Percentiles rank a stretch among this genome's conserved stretches.
Evolutionary conservation across 2,888 invertebrate species (phyloP).

Genomic region (Euphydryas editha): DNA sequence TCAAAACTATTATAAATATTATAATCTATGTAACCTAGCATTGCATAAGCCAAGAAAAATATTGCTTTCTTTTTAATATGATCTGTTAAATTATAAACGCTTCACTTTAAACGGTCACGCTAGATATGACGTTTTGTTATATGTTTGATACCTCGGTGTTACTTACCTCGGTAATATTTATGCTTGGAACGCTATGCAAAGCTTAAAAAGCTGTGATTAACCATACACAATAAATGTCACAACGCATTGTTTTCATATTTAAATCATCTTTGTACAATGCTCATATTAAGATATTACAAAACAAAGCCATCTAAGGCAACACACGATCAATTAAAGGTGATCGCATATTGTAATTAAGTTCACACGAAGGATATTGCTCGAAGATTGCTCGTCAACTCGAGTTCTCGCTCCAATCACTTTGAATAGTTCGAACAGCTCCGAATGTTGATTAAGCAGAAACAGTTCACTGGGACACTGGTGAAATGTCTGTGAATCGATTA

Average conservation of each 20-base stretch:
- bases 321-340: slow-evolving; percentile 53
- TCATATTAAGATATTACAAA: slow-evolving; percentile 4
- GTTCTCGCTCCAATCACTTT: slow-evolving; percentile 73
- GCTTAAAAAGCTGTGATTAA: too few species aligned
- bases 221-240: background rate
- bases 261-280: slow-evolving; percentile 6
- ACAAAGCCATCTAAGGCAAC: slow-evolving; percentile 40
- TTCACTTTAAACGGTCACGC: too few species aligned
- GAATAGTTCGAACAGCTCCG: slow-evolving; percentile 71
- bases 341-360: slow-evolving; percentile 76
- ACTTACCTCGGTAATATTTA: too few species aligned
- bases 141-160: too few species aligned
- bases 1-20: too few species aligned
- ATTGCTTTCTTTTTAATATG: too few species aligned
- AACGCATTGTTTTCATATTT: background rate
- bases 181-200: too few species aligned
- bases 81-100: too few species aligned
- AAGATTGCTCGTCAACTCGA: slow-evolving; percentile 80
- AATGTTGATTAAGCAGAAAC: slow-evolving; percentile 79
- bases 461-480: slow-evolving; percentile 73
- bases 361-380: slow-evolving; percentile 78
- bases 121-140: too few species aligned
- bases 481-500: slow-evolving; percentile 51
- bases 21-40: too few species aligned
- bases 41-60: too few species aligned